A percentile compares a stretch with the other conserved stretches of the same genome.
Evolutionary conservation across 2,797 vertebrate species (phyloP).

Genomic region (Sus cebifrons): DNA sequence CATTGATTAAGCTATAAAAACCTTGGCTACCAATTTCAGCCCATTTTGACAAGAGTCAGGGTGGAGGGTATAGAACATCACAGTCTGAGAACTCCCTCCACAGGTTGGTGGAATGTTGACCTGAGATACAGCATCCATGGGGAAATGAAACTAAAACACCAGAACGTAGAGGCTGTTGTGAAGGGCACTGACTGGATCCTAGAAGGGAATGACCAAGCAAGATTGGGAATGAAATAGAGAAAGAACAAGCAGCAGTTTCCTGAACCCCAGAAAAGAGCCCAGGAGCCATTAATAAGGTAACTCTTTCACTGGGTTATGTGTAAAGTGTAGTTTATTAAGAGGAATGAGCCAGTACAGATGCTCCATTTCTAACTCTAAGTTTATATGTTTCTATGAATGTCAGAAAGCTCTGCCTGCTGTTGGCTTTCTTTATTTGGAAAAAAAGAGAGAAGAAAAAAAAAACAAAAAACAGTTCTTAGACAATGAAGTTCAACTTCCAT

Average conservation of each 20-base stretch:
- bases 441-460: background rate
- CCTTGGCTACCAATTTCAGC: background rate
- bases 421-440: conserved; percentile 34
- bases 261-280: background rate
- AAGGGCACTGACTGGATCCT: background rate
- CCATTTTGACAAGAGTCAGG: background rate
- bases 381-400: conserved; percentile 15
- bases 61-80: background rate
- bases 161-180: background rate
- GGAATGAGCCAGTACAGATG: background rate
- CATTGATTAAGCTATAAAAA: background rate
- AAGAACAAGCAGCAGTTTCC: background rate
- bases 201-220: background rate
- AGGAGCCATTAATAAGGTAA: background rate
- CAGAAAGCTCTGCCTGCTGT: background rate
- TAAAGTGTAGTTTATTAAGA: background rate
- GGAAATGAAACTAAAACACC: background rate
- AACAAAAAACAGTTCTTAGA: background rate
- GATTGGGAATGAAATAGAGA: background rate
- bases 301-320: background rate
- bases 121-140: background rate
- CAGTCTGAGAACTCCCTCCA: background rate
- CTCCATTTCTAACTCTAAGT: conserved; percentile 25
- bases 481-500: conserved; percentile 30
- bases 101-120: background rate